These are phyloP conservation scores for Globodera rostochiensis DNA, from an alignment of 1,140 invertebrate species.

Conservation along the genomic window DNA sequence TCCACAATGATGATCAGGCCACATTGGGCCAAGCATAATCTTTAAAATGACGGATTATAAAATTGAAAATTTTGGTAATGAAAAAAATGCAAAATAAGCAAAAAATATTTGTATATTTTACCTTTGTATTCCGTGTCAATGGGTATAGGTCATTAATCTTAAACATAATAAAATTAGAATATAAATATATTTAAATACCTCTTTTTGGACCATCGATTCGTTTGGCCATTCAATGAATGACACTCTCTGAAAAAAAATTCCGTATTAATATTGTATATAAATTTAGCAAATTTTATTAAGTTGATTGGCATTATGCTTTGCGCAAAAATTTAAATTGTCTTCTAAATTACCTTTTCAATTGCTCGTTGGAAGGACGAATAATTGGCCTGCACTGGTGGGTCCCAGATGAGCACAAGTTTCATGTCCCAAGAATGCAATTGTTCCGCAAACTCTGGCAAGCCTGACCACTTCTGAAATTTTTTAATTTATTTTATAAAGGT, in stretches of 20 bases:
- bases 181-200: constrained; percentile 7
- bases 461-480: constrained; percentile 46
- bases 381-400: constrained; percentile 53
- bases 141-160: constrained; percentile 43
- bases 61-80: constrained; percentile 56
- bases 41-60: neutral
- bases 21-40: constrained; percentile 33
- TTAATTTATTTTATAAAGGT: neutral
- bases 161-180: neutral
- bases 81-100: no score
- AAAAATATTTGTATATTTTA: neutral
- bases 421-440: constrained; percentile 43
- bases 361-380: constrained; percentile 43
- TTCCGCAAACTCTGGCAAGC: constrained; percentile 42
- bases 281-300: neutral
- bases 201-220: constrained; percentile 31
- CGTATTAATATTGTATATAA: neutral
- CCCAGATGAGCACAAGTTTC: constrained; percentile 49
- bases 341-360: constrained; percentile 33
- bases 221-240: constrained; percentile 49
- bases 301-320: neutral
- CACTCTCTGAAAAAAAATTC: constrained; percentile 35
- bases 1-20: constrained; percentile 63
- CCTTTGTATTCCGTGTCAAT: constrained; percentile 43
- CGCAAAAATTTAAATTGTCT: constrained; percentile 8